These are phyloP conservation scores for Carlito syrichta DNA, from an alignment of 2,113 vertebrate species.

Conservation along the genomic window DNA sequence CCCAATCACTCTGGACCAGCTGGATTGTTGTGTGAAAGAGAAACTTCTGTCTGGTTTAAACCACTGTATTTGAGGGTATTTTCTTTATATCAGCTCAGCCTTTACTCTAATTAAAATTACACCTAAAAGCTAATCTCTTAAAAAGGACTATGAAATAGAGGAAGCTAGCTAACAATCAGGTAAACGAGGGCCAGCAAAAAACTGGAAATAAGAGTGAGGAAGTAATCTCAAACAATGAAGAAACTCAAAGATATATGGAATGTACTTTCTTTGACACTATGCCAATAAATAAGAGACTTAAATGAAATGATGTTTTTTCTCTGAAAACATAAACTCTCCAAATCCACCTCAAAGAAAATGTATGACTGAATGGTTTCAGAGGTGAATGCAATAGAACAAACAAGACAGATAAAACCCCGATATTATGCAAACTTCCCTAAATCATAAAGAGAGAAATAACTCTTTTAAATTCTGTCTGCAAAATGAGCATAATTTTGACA, in stretches of 20 bases:
- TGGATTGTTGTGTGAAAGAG: background rate
- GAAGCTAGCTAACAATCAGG: background rate
- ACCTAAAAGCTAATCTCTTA: background rate
- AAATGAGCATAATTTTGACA: background rate
- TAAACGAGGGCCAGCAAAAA: background rate
- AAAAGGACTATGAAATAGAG: background rate
- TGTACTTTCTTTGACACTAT: background rate
- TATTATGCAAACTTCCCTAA: background rate
- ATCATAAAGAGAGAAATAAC: background rate
- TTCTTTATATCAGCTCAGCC: background rate
- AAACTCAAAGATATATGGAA: background rate
- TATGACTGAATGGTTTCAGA: background rate
- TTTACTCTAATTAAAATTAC: background rate
- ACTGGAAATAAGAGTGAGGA: background rate
- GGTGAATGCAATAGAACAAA: background rate
- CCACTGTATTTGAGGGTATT: background rate
- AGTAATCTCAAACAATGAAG: background rate
- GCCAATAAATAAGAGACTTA: background rate
- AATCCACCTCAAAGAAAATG: background rate
- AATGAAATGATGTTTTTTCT: background rate
- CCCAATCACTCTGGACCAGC: background rate
- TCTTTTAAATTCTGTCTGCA: background rate
- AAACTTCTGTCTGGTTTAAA: background rate
- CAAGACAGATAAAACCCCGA: slow-evolving; percentile 8
- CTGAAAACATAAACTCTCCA: background rate